Percentiles rank a stretch among this genome's conserved stretches.
phyloP scores from a whole-genome alignment of 2,113 vertebrate genomes.

The Microcebus ravelobensis region DNA sequence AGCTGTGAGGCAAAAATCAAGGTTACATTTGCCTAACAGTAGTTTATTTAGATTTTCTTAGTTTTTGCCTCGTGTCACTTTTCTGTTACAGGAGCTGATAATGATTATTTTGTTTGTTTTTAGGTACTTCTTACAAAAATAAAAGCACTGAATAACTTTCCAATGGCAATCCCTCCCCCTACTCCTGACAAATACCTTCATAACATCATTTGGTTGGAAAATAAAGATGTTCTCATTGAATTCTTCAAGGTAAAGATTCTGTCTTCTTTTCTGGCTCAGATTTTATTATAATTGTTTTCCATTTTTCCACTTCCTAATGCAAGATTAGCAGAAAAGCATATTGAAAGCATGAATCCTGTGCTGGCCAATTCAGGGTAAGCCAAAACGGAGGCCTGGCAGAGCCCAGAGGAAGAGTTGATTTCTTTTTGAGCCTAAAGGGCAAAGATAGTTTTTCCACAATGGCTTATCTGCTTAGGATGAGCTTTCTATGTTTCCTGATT shows the following conservation, averaged over 20 bases:
- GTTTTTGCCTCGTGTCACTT: background rate
- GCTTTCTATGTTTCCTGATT: background rate
- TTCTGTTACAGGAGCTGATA: background rate
- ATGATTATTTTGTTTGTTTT: slow-evolving; percentile 26
- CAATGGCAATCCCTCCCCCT: slow-evolving; percentile 78
- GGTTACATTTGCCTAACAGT: background rate
- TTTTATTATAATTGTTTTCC: background rate
- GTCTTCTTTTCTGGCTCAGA: background rate
- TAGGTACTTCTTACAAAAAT: slow-evolving; percentile 81
- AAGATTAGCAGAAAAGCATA: background rate
- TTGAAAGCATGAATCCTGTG: background rate
- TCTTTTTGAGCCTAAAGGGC: background rate
- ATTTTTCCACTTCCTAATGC: background rate
- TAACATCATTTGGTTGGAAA: slow-evolving; percentile 81
- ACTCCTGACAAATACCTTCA: slow-evolving; percentile 77
- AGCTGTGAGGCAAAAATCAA: background rate
- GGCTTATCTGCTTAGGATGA: background rate
- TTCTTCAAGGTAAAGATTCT: slow-evolving; percentile 82
- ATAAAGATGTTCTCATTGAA: slow-evolving; percentile 79
- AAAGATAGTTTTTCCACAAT: background rate
- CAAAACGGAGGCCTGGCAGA: background rate
- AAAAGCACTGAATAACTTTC: slow-evolving; percentile 78
- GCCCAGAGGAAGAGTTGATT: background rate
- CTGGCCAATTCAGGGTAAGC: background rate
- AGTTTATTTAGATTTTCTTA: background rate